Conservation (phyloP, 2,113 vertebrate genomes). For the Miniopterus natalensis region DNA sequence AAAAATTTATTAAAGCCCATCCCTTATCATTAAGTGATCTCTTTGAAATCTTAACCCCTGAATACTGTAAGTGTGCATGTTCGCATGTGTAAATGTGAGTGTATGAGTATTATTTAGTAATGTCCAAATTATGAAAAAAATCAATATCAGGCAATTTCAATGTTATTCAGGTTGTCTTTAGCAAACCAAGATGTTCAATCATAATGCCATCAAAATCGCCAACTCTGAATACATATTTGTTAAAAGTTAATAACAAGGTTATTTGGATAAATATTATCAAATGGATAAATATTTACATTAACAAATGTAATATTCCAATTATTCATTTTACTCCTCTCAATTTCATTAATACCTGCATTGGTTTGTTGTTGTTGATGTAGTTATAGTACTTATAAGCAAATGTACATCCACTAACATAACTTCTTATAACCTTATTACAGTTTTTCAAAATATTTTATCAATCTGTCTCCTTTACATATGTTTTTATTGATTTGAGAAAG, state of each 20-base stretch:
- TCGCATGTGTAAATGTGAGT: neutral
- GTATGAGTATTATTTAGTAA: slow-evolving; percentile 35
- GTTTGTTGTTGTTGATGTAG: neutral
- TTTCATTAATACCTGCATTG: neutral
- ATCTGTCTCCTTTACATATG: neutral
- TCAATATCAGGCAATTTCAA: neutral
- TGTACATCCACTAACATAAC: neutral
- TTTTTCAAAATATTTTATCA: neutral
- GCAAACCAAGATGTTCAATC: neutral
- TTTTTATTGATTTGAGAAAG: no score
- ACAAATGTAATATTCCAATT: neutral
- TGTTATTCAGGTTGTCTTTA: neutral
- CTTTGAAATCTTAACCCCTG: neutral
- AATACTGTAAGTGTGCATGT: neutral
- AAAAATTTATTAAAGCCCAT: slow-evolving; percentile 34
- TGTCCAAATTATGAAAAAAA: slow-evolving; percentile 47
- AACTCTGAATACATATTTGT: slow-evolving; percentile 13
- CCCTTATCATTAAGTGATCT: slow-evolving; percentile 20
- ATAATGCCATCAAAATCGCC: neutral
- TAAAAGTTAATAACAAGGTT: slow-evolving; percentile 31
- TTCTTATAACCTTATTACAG: neutral
- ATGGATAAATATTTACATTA: slow-evolving; percentile 12
- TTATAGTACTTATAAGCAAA: neutral
- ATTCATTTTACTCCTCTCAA: neutral
- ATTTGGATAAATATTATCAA: slow-evolving; percentile 20